Conservation (phyloP, 2,888 invertebrate species). For the Leptinotarsa haldemani region DNA sequence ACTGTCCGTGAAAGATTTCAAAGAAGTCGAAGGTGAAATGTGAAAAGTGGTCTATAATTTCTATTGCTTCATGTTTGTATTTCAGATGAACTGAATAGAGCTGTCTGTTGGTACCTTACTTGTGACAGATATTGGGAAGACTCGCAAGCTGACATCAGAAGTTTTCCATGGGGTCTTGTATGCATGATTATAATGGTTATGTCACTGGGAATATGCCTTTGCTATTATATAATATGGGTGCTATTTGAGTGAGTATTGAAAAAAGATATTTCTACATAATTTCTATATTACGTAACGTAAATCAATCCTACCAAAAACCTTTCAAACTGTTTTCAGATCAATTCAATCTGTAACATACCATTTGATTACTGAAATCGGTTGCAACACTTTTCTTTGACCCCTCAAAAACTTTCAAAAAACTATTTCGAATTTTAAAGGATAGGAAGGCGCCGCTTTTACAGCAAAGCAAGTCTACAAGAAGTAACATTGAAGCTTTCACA, state of each 20-base stretch:
- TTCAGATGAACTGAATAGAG: slow-evolving; percentile 87
- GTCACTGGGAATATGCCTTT: slow-evolving; percentile 85
- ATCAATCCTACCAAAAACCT: background rate
- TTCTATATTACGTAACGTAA: background rate
- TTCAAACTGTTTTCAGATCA: background rate
- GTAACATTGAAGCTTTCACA: too few relatives aligned
- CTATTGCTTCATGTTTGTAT: slow-evolving; percentile 22
- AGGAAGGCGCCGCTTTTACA: too few relatives aligned
- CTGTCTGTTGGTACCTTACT: slow-evolving; percentile 91
- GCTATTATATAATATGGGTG: slow-evolving; percentile 93
- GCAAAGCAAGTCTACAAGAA: too few relatives aligned
- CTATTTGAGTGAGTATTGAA: slow-evolving; percentile 84
- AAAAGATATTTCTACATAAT: background rate
- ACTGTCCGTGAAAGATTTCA: slow-evolving; percentile 84
- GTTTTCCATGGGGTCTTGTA: slow-evolving; percentile 84
- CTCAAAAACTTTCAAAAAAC: too few relatives aligned
- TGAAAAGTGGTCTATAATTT: too few relatives aligned
- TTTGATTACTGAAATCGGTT: too few relatives aligned
- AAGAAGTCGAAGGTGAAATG: slow-evolving; percentile 82
- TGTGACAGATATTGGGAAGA: slow-evolving; percentile 95
- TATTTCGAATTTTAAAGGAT: too few relatives aligned
- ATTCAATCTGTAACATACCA: too few relatives aligned
- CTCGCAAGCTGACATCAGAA: slow-evolving; percentile 76
- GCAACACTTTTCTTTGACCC: too few relatives aligned
- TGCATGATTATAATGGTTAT: slow-evolving; percentile 84